Evolutionary conservation across 2,797 vertebrate genomes (phyloP), one percentile per base, ranked within the genome.

Genomic region (Clarias pachynema): DNA sequence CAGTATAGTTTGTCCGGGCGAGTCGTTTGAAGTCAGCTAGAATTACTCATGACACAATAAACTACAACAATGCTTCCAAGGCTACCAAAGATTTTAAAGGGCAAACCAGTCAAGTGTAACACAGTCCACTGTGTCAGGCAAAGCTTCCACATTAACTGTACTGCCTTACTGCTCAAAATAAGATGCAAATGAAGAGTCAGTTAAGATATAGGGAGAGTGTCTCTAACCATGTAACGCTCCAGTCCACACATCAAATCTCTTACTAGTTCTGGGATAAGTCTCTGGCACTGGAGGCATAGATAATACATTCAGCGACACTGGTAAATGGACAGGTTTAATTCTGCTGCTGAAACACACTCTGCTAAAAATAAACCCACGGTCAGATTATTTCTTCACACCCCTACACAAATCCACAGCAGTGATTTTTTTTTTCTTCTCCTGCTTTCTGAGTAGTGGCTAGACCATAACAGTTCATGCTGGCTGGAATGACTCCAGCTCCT

Each of bases 41-140:
- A 93, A 95, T 94, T 94, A 94, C 89, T 92, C 89, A 93, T 92
- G 92, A 93, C 93, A 94, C 92, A 92, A 93, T 91, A 93, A 93
- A 92, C 91, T 92, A 89, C 90, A 94, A 94, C 91, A 94, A 93
- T 92, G 92, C 83, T 59, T 70, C 37, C 57, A 65, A 92, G 89
- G 91, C 75, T 81, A 81, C 72, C 69, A 62, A 73, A 68, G 84
- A 91, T 89, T 89, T 90, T 90, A 91, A 91, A 93, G 88, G 86
- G 79, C 85, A 79, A 91, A 87, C 87, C 86, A 88, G 88, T 86
- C 87, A 87, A 80, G 83, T 79, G 88, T 85, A 91, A 90, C 88
- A 90, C 86, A 37, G 89, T 86, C 89, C 84, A 82, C 6, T 60
- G 62, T 15, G 24, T 60, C 72, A 68, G 78, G 78, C 82, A 92